Base-by-base conservation (phyloP, 2,113 vertebrate genomes). In the Anolis sagrei region DNA sequence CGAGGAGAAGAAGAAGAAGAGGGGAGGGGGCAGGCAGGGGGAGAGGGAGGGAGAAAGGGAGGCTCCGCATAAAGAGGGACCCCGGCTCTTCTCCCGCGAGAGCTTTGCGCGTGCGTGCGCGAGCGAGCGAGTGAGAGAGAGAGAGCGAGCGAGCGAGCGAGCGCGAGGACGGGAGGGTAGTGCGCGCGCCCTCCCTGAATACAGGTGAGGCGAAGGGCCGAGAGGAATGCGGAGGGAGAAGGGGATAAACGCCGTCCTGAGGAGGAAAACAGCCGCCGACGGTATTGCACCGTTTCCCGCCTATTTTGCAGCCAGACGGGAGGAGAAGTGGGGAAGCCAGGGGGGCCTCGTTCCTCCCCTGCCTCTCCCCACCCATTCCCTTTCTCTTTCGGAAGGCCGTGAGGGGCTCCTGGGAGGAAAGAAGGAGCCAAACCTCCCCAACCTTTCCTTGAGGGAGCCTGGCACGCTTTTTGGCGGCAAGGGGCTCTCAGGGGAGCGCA, bases 201-300 rank as follows among this genome's bases (percentile, higher is more conserved):
- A 23, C 27, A 75, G 75, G 81, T 72, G 68, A 51, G 54, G 32
- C 25, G 21, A 5, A 7, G 2, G 23, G 23, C 14, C 3, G 64
- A 1, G 21, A 27, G 13, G 54, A 39, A 39, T 34, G 32, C 7
- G 1, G 44, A 64, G 5, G 23, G 9, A 19, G 2, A 44, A 5
- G 39, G 39, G 13, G 10, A 7, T 61, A 19, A 61, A 2, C 16
- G 61, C 18, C 18, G 18, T 18, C 18, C 23, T 66, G 16, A 2
- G 3, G 13, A 34, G 25, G 14, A 3, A 2, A 25, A 36, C 2
- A 62, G 8, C 39, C 39, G 39, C 39, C 39, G 2, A 44, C 39
- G 39, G 39, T 44, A 44, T 66, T 75, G 77, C 80, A 51, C 29
- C 76, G 16, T 77, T 73, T 84, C 88, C 81, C 83, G 73, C 86